Evolutionary conservation across 2,797 vertebrate genomes (phyloP).

Genomic region (Crenuchus spilurus): DNA sequence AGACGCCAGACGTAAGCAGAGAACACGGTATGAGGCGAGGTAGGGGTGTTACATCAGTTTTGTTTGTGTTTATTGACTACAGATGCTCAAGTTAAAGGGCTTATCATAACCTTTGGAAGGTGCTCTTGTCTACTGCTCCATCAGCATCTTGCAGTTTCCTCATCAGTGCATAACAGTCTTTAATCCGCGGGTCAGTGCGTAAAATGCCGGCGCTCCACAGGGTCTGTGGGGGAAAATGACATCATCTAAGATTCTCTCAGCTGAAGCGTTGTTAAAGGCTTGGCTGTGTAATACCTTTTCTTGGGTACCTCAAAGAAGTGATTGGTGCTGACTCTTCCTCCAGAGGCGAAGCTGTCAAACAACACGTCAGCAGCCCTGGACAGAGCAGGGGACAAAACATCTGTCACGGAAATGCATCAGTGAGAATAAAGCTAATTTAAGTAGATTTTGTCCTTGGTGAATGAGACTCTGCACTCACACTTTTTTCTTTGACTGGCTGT

Average conservation of each 20-base stretch:
- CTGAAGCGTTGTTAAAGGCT: not conserved
- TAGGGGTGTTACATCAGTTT: not conserved
- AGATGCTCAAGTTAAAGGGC: not conserved
- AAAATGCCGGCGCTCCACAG: conserved; percentile 73
- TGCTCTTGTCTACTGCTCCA: conserved; percentile 67
- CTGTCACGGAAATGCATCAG: not conserved
- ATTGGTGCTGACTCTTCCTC: conserved; percentile 62
- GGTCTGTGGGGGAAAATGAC: conserved; percentile 55
- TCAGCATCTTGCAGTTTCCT: conserved; percentile 70
- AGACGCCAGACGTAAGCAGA: conserved; percentile 11
- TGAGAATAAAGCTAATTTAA: conserved; percentile 1
- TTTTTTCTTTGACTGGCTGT: conserved; percentile 64
- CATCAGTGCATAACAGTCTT: conserved; percentile 72
- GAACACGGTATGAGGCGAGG: not conserved
- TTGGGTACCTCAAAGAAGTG: conserved; percentile 73
- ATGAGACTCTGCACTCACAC: conserved; percentile 59
- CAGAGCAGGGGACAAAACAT: not conserved
- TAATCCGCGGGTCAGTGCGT: conserved; percentile 71
- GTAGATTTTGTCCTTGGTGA: not conserved
- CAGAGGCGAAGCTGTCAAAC: conserved; percentile 73
- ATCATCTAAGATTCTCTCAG: conserved; percentile 3
- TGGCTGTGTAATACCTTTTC: conserved; percentile 1
- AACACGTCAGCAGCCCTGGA: conserved; percentile 71
- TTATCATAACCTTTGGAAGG: conserved; percentile 69
- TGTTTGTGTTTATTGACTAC: not conserved